Base-by-base conservation (phyloP, 2,888 invertebrate genomes). In the Drosophila prolongata region DNA sequence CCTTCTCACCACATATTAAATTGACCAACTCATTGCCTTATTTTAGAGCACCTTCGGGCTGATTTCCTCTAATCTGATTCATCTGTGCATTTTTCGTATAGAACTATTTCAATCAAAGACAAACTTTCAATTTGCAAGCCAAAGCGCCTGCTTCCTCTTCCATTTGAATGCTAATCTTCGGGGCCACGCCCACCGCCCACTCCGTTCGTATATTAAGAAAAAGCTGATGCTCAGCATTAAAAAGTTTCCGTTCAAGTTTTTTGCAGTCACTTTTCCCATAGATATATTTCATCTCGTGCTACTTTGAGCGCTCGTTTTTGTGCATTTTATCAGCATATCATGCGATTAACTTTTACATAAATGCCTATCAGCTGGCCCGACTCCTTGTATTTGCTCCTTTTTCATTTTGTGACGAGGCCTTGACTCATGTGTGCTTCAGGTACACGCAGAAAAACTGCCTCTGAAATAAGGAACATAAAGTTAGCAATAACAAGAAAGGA, bases 281-380 rank as follows among this genome's bases (percentile, higher is more conserved):
- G 16, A 58, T 52, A 38, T 34, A 11, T 52, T 30, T 49, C 38
- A 40, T 43, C 46, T 14, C 10, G 19, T 13, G 44, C 43, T 27
- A 38, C 57, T 34, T 56, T 58, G 34, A n/a, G n/a, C 14, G 24
- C 30, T 46, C 44, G 27, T 50, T 52, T 55, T 53, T 69, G 60
- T 70, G 57, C 49, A 75, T 43, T 70, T 70, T 75, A 75, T 75
- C 65, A 61, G 75, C 38, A 59, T 61, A 75, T 70, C 75, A 66
- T 75, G 70, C 75, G 75, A 75, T 75, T 75, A 75, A 75, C 70
- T 75, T 74, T 56, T 65, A 61, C 58, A 73, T 74, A 67, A 75
- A 75, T 75, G 70, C 70, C 75, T 75, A 75, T 69, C 69, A 68
- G 53, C 52, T 46, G 54, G 19, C 54, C 37, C 37, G 4, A 35